Base-by-base conservation (phyloP, 2,888 invertebrate species). In the Microctonus aethiopoides region DNA sequence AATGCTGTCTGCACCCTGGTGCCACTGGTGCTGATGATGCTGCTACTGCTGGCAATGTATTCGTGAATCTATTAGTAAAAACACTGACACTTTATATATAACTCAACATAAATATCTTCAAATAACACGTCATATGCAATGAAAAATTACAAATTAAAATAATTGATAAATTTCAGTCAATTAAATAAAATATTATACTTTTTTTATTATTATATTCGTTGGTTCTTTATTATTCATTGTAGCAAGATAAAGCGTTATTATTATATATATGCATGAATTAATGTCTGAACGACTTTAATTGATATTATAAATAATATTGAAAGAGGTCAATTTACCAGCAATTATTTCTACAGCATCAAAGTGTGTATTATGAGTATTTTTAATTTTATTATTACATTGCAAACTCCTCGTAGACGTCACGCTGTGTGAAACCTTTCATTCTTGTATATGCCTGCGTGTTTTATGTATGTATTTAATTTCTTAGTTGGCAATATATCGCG, bases 1-100 rank as follows among this genome's bases (percentile, higher is more conserved):
- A 76, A 76, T 76, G 70, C 69, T 63, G 62, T 26, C n/a, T n/a
- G n/a, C 62, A 39, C 39, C 39, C 39, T 39, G 39, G 39, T n/a
- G n/a, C n/a, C n/a, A n/a, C n/a, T n/a, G n/a, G n/a, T n/a, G n/a
- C n/a, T n/a, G n/a, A n/a, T n/a, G n/a, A n/a, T 1, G 51, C 36
- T 71, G 68, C 74, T 71, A n/a, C 67, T 68, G 74, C 72, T 75
- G 75, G 63, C 69, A 76, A 76, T 76, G 70, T 74, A 76, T 75
- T 75, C 74, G 75, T 76, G 77, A 77, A 82, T 83, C 83, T 83
- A 81, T 82, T 80, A 81, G 76, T 73, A 65, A 76, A 39, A n/a
- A 75, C 78, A 80, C 76, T 74, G 77, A 77, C 76, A 77, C 77
- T 77, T 76, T 78, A 79, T 80, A 78, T 74, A 77, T 73, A 54